Conservation (phyloP, 2,888 invertebrate species). For the Petrolisthes cinctipes region DNA sequence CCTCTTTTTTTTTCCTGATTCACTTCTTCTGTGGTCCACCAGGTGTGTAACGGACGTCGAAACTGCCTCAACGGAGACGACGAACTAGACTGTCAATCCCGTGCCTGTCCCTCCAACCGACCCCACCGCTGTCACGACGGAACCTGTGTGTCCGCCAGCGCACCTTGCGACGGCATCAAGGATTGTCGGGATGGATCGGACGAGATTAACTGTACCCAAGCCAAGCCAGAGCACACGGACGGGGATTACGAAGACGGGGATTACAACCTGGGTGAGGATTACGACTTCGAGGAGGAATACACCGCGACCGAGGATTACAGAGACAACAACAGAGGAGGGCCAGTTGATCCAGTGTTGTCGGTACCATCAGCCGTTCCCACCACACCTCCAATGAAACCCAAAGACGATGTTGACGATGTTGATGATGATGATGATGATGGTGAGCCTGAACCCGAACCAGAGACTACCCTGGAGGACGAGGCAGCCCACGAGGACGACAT, state of each 20-base stretch:
- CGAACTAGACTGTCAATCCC: slow-evolving; percentile 73
- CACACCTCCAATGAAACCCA: not conserved
- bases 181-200: slow-evolving; percentile 74
- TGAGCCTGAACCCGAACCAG: not conserved
- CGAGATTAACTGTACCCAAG: slow-evolving; percentile 48
- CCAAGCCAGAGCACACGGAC: not conserved
- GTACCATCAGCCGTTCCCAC: not conserved
- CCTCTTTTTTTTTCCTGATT: too few relatives aligned
- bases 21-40: too few relatives aligned
- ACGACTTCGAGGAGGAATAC: not conserved
- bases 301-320: not conserved
- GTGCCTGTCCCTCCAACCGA: slow-evolving; percentile 64
- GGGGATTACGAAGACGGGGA: slow-evolving; percentile 9
- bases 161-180: slow-evolving; percentile 73
- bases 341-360: not conserved
- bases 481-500: not conserved
- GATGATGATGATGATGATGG: slow-evolving; percentile 1
- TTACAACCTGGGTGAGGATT: not conserved
- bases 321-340: not conserved
- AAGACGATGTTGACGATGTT: not conserved
- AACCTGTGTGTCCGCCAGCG: slow-evolving; percentile 74
- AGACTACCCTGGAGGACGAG: not conserved
- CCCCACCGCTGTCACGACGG: slow-evolving; percentile 76
- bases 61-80: slow-evolving; percentile 78
- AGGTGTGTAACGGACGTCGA: slow-evolving; percentile 65